Base-by-base conservation (phyloP, 2,113 vertebrate species). In the Desmodus rotundus region DNA sequence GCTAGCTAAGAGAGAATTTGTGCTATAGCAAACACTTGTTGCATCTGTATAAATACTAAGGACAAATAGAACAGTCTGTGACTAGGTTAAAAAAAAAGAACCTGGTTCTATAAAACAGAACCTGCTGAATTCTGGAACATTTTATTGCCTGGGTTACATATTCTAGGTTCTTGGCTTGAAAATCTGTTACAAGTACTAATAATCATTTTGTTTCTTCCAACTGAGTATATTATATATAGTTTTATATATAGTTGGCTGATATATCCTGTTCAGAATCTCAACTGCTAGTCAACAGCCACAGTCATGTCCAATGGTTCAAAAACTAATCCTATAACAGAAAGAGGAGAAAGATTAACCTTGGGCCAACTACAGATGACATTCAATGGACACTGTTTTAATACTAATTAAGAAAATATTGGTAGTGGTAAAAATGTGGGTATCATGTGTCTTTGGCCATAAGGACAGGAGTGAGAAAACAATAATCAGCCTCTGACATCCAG, bases 391-490 rank as follows among this genome's bases (percentile, higher is more conserved):
- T 61, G 14, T 70, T 93, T 54, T 84, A 38, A 72, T 87, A 33
- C 65, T 97, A 98, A 98, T 87, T 8, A 93, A 61, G 9, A 50
- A 83, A 70, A 67, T 72, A 63, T 38, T 76, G 17, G 14, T 81
- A 84, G 70, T 54, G 5, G 7, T 47, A 31, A 96, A 92, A 70
- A 89, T 80, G 20, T 77, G 22, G 17, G 86, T 54, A 84, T 65
- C 31, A 74, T 61, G 13, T 89, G 31, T 68, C 7, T 84, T 85
- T 86, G 74, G 20, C 24, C n/a, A 89, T 74, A 81, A 89, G 56
- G 65, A 72, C 19, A 4, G 4, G n/a, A 36, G 16, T 80, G 13
- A 67, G 20, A 92, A 89, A 67, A 76, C 92, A 94, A 94, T 41
- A 47, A 68, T 67, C 74, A 73, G 20, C 3, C 38, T 7, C 33